Percentiles rank a stretch among this genome's conserved stretches.
Evolutionary conservation across 2,113 vertebrate genomes (phyloP).

Genomic region (Daubentonia madagascariensis): DNA sequence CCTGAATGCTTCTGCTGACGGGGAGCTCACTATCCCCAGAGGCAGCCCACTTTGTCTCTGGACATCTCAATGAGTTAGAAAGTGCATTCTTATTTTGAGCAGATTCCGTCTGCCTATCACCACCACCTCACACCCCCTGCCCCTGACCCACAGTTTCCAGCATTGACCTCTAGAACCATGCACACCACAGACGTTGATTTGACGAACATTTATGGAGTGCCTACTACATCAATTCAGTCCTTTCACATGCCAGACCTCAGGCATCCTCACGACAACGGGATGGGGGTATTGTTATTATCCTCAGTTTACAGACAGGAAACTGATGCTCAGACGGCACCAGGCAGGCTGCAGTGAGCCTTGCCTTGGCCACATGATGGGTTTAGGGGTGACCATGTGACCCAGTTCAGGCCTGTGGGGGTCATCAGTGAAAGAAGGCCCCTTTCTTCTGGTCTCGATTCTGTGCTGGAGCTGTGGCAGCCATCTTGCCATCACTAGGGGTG

Average conservation of each 20-base stretch:
- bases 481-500: no score
- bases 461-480: background rate
- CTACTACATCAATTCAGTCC: background rate
- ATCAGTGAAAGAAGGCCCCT: background rate
- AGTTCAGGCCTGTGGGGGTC: background rate
- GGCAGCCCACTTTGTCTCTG: background rate
- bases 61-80: background rate
- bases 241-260: background rate
- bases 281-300: background rate
- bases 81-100: background rate
- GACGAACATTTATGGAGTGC: background rate
- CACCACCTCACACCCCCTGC: background rate
- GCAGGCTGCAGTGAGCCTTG: background rate
- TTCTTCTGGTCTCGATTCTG: background rate
- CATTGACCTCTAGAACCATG: background rate
- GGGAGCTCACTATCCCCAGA: background rate
- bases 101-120: background rate
- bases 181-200: no score
- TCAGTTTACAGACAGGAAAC: background rate
- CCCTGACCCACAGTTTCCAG: rapidly evolving
- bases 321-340: background rate
- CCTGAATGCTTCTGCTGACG: background rate
- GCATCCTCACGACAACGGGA: background rate
- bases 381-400: background rate
- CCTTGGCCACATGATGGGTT: background rate